A percentile compares a stretch with the other conserved stretches of the same genome.
phyloP scores from a whole-genome alignment of 2,113 vertebrate species.

The Plestiodon gilberti region DNA sequence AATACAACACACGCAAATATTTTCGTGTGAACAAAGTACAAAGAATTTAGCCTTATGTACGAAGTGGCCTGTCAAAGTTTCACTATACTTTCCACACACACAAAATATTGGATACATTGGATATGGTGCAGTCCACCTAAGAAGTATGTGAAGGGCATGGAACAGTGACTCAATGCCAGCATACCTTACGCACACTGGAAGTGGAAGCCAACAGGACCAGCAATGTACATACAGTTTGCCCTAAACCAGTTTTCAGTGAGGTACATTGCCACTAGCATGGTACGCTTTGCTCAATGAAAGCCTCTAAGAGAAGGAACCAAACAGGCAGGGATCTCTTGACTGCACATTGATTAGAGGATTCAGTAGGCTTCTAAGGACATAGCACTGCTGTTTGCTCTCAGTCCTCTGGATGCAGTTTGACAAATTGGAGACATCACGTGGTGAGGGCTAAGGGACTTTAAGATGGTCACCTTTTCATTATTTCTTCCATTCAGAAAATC shows the following conservation, averaged over 20 bases:
- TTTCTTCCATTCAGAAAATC: too few relatives aligned
- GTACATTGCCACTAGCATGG: too few relatives aligned
- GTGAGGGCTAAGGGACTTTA: not conserved
- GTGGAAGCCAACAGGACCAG: not conserved
- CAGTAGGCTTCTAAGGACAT: not conserved
- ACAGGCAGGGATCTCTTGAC: not conserved
- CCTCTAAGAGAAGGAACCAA: not conserved
- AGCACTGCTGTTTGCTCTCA: not conserved
- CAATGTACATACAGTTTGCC: too few relatives aligned
- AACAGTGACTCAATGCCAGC: too few relatives aligned
- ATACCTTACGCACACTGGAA: too few relatives aligned
- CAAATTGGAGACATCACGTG: not conserved
- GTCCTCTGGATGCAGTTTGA: not conserved
- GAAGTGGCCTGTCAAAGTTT: not conserved
- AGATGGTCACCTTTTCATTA: too few relatives aligned
- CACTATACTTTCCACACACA: not conserved
- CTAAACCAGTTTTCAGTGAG: too few relatives aligned
- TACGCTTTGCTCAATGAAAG: not conserved
- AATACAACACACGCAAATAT: conserved; percentile 23
- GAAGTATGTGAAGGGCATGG: not conserved
- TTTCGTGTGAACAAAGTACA: not conserved
- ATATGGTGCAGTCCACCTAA: not conserved
- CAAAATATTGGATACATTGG: not conserved
- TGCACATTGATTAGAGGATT: not conserved
- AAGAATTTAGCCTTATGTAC: not conserved